Evolutionary conservation across 2,113 vertebrate genomes (phyloP).

Genomic region (Siniperca knerii): DNA sequence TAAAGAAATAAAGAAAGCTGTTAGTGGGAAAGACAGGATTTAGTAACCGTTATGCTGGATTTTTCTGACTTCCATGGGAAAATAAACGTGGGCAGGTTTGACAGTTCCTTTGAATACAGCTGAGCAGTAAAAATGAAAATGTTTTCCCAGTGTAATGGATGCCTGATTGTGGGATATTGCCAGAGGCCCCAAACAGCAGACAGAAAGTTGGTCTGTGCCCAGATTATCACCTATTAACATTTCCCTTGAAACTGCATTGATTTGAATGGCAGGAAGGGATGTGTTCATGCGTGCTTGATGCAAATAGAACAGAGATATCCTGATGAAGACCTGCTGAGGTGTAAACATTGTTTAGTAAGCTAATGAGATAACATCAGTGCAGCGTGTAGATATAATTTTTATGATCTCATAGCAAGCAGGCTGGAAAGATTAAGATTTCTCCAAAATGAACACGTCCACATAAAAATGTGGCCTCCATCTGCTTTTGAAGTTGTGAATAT

Average conservation of each 20-base stretch:
- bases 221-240: neutral
- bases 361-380: conserved; percentile 1
- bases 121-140: neutral
- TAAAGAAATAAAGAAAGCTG: conserved; percentile 26
- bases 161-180: conserved; percentile 25
- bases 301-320: neutral
- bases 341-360: conserved; percentile 1
- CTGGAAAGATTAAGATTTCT: neutral
- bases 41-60: conserved; percentile 50
- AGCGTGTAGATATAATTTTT: neutral
- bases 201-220: conserved; percentile 10
- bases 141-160: neutral
- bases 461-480: neutral
- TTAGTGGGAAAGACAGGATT: conserved; percentile 46
- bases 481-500: conserved; percentile 5
- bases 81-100: conserved; percentile 40
- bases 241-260: neutral
- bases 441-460: neutral
- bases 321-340: conserved; percentile 5
- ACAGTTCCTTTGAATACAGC: neutral
- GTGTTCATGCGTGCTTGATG: neutral
- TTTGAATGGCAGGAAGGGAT: neutral
- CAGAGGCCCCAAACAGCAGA: conserved; percentile 37
- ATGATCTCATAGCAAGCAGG: neutral
- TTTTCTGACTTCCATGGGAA: conserved; percentile 65